Evolutionary conservation across 2,797 vertebrate species (phyloP).

Genomic region (Coreius guichenoti): DNA sequence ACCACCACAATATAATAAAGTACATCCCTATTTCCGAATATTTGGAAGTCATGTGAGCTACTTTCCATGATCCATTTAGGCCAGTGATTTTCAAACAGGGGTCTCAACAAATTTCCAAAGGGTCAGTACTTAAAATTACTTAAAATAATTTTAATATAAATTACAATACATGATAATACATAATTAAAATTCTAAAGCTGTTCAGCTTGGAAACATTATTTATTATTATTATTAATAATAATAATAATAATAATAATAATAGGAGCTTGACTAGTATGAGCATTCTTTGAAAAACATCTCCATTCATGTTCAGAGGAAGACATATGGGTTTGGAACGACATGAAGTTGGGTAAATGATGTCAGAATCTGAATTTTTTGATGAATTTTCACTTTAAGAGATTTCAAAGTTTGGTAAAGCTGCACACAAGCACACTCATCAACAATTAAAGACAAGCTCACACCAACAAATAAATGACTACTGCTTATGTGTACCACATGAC

Average conservation of each 20-base stretch:
- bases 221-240: too few species aligned
- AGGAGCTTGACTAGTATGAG: neutral
- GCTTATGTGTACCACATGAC: slow-evolving; percentile 57
- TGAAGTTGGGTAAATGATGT: neutral
- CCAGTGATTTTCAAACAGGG: neutral
- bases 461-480: slow-evolving; percentile 43
- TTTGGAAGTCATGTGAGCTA: neutral
- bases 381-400: neutral
- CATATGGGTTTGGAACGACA: neutral
- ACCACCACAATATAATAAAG: neutral
- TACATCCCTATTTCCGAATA: neutral
- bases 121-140: neutral
- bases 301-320: neutral
- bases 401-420: slow-evolving; percentile 21
- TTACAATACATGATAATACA: neutral
- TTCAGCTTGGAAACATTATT: neutral
- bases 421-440: neutral
- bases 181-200: neutral
- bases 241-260: neutral
- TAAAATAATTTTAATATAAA: neutral
- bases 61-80: neutral
- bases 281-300: neutral
- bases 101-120: neutral
- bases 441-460: slow-evolving; percentile 31
- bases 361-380: neutral